Evolutionary conservation across 2,888 invertebrate genomes (phyloP).

Genomic region (Argyresthia albistria): DNA sequence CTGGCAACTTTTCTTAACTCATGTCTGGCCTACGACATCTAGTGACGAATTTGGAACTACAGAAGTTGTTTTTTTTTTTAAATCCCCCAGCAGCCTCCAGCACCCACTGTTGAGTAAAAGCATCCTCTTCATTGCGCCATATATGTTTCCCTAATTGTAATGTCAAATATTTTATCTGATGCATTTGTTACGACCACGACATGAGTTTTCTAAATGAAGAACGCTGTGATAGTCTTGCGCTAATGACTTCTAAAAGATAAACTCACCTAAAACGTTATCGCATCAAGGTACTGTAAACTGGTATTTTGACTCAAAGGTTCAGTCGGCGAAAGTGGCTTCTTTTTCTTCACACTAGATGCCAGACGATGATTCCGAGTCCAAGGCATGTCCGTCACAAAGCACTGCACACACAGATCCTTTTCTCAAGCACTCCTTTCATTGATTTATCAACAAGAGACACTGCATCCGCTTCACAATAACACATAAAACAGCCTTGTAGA

Average conservation of each 20-base stretch:
- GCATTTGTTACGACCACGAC: too few relatives aligned
- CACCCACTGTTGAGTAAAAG: too few relatives aligned
- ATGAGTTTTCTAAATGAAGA: too few relatives aligned
- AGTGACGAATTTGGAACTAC: too few relatives aligned
- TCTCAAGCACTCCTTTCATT: constrained; percentile 16
- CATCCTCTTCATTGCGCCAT: too few relatives aligned
- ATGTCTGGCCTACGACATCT: too few relatives aligned
- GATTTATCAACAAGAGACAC: constrained; percentile 10
- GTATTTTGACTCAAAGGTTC: constrained; percentile 34
- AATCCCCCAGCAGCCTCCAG: too few relatives aligned
- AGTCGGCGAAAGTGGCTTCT: constrained; percentile 46
- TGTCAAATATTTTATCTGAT: too few relatives aligned
- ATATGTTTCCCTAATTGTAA: too few relatives aligned
- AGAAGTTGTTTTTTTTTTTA: too few relatives aligned
- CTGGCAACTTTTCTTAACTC: too few relatives aligned
- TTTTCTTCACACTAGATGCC: constrained; percentile 65
- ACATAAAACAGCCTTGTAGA: neutral
- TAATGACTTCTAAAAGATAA: constrained; percentile 2
- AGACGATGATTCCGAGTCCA: constrained; percentile 37
- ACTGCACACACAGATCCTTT: constrained; percentile 27
- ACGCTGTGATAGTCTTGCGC: neutral
- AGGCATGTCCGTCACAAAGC: constrained; percentile 55
- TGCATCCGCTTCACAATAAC: constrained; percentile 35
- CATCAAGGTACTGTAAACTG: constrained; percentile 52
- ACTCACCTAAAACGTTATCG: constrained; percentile 70